Evolutionary conservation across 2,797 vertebrate genomes (phyloP).

Genomic region (Melanotaenia parkinsoni): DNA sequence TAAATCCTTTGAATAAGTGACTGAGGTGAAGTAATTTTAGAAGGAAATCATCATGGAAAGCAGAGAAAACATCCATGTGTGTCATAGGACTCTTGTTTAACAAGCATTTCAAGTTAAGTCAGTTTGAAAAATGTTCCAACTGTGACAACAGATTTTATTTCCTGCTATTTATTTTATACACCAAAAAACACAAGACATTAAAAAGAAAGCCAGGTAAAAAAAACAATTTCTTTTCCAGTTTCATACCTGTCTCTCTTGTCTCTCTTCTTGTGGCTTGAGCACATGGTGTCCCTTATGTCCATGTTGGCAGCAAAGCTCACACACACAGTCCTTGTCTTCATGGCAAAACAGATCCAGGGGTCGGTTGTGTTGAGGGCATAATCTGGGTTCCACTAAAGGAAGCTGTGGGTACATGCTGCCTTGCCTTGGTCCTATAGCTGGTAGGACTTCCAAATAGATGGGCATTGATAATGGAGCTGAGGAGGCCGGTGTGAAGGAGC

Average conservation of each 20-base stretch:
- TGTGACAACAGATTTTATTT: conserved; percentile 14
- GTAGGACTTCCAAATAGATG: conserved; percentile 59
- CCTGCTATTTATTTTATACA: neutral
- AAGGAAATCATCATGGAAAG: neutral
- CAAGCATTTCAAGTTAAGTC: conserved; percentile 40
- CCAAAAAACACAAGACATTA: neutral
- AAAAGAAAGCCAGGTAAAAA: neutral
- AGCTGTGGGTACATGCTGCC: conserved; percentile 76
- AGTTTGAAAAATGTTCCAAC: neutral
- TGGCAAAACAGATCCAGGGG: conserved; percentile 80
- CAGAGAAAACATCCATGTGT: neutral
- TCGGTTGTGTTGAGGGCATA: conserved; percentile 73
- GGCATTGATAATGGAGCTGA: conserved; percentile 55
- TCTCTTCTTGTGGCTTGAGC: conserved; percentile 70
- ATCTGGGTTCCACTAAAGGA: conserved; percentile 49
- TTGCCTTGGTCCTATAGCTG: conserved; percentile 32
- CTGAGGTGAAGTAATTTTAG: neutral
- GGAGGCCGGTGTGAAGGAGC: conserved; percentile 17
- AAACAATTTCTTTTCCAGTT: neutral
- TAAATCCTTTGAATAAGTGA: neutral
- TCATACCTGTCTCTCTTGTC: conserved; percentile 75
- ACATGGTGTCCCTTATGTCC: conserved; percentile 80
- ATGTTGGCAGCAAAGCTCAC: conserved; percentile 74
- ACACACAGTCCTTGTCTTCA: conserved; percentile 77
- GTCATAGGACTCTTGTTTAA: conserved; percentile 17